Percentiles rank a stretch among this genome's conserved stretches.
Evolutionary conservation across 2,113 vertebrate genomes (phyloP).

Genomic region (Tragelaphus buxtoni): DNA sequence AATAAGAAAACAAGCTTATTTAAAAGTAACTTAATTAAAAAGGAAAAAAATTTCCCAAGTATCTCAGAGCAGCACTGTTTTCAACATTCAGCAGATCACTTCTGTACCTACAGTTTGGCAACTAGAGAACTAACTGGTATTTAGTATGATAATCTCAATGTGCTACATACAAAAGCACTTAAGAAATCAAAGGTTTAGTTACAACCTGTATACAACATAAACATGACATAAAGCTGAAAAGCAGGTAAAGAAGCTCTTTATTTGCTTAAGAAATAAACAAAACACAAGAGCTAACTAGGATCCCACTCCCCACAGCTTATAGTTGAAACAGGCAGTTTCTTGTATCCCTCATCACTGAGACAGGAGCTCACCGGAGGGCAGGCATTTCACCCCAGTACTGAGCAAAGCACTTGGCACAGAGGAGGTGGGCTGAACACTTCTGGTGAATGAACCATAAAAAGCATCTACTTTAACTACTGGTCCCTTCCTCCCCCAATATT

Average conservation of each 20-base stretch:
- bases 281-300: not conserved
- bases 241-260: not conserved
- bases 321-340: not conserved
- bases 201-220: not conserved
- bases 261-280: not conserved
- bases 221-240: not conserved
- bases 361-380: not conserved
- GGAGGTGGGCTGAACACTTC: not conserved
- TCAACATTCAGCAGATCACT: not conserved
- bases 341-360: accelerated
- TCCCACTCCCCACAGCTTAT: not conserved
- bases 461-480: not conserved
- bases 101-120: not conserved
- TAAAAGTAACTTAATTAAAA: constrained; percentile 26
- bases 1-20: not conserved
- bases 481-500: not conserved
- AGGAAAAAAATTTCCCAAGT: not conserved
- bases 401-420: not conserved
- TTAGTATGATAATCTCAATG: not conserved
- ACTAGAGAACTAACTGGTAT: not conserved
- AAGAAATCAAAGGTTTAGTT: constrained; percentile 15
- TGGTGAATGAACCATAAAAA: not conserved
- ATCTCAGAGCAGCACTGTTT: not conserved
- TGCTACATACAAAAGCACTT: not conserved
- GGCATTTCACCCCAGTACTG: not conserved